Conservation (phyloP, 2,888 invertebrate species). For the Linnaemya vulpina region DNA sequence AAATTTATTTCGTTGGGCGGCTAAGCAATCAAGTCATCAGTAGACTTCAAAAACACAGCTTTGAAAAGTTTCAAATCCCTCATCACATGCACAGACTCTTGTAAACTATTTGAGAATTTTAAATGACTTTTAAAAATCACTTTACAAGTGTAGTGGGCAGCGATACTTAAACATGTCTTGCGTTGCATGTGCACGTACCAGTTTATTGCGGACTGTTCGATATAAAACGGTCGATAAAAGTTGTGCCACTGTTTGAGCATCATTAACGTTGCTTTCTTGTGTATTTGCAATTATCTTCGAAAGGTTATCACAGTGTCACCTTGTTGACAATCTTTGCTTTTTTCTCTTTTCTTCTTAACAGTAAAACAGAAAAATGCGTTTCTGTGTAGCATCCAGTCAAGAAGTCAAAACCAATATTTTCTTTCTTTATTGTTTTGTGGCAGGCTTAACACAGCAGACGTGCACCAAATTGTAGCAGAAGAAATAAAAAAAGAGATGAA, state of each 20-base stretch:
- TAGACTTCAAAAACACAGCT: no score
- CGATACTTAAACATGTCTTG: no score
- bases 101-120: no score
- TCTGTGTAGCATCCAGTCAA: background rate
- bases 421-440: constrained; percentile 1
- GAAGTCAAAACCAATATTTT: constrained; percentile 10
- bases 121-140: no score
- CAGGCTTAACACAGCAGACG: background rate
- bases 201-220: background rate
- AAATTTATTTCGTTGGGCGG: no score
- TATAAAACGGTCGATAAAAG: constrained; percentile 17
- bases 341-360: background rate
- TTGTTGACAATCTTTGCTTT: constrained; percentile 50
- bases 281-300: constrained; percentile 44
- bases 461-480: background rate
- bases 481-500: no score
- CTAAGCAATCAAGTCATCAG: no score
- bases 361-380: constrained; percentile 38
- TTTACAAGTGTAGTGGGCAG: no score
- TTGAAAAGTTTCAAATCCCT: no score
- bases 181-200: background rate
- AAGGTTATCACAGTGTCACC: constrained; percentile 62
- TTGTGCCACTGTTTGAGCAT: constrained; percentile 40
- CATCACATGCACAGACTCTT: no score
- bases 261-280: constrained; percentile 26